phyloP scores from a whole-genome alignment of 1,140 invertebrate species.

The Ips typographus region DNA sequence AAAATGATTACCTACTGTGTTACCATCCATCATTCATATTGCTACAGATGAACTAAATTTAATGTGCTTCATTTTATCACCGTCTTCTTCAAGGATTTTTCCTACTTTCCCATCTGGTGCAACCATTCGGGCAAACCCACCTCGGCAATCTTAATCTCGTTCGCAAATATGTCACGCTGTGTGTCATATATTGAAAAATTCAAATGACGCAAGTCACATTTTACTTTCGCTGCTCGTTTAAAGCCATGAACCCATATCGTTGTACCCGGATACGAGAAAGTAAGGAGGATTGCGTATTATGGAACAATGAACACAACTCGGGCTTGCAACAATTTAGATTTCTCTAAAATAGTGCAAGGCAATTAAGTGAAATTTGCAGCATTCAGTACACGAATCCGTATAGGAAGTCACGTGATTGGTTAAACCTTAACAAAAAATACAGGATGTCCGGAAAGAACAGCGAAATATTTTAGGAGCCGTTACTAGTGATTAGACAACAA shows the following conservation, averaged over 20 bases:
- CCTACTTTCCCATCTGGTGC: too few relatives aligned
- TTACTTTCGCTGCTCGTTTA: slow-evolving; percentile 21
- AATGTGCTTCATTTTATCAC: too few relatives aligned
- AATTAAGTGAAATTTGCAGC: not conserved
- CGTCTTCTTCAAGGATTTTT: too few relatives aligned
- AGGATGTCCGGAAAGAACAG: too few relatives aligned
- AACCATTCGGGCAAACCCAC: too few relatives aligned
- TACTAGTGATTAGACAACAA: too few relatives aligned
- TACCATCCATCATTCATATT: slow-evolving; percentile 4
- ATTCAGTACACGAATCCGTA: not conserved
- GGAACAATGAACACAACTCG: slow-evolving; percentile 23
- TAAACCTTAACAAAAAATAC: too few relatives aligned
- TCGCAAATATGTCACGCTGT: slow-evolving; percentile 7
- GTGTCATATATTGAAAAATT: slow-evolving; percentile 11
- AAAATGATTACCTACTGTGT: not conserved
- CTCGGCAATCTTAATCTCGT: not conserved
- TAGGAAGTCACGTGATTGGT: too few relatives aligned
- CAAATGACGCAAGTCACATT: slow-evolving; percentile 22
- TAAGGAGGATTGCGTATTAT: slow-evolving; percentile 21
- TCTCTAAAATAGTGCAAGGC: slow-evolving; percentile 3
- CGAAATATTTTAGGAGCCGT: too few relatives aligned
- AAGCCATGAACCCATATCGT: slow-evolving; percentile 25
- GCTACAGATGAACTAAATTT: not conserved
- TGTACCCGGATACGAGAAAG: slow-evolving; percentile 27
- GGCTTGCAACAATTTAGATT: slow-evolving; percentile 22